A percentile compares a stretch with the other conserved stretches of the same genome.
phyloP scores from a whole-genome alignment of 2,113 vertebrate species.

The Phodopus roborovskii region DNA sequence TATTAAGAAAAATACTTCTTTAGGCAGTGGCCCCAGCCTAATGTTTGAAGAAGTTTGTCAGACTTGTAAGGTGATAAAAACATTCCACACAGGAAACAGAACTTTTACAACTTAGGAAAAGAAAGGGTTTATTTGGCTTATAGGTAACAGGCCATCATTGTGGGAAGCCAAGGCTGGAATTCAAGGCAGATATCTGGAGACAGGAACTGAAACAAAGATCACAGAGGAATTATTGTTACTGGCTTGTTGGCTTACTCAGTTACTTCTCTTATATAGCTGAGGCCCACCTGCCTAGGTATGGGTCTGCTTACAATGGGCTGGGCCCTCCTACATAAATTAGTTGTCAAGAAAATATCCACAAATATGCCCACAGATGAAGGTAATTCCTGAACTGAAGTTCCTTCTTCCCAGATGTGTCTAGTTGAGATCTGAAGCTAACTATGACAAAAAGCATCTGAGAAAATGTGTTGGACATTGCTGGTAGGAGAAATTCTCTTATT shows the following conservation, averaged over 20 bases:
- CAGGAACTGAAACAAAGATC: not conserved
- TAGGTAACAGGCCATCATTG: not conserved
- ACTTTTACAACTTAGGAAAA: not conserved
- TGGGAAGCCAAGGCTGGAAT: not conserved
- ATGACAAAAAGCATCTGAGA: not conserved
- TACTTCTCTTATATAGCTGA: not conserved
- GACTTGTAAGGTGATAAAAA: not conserved
- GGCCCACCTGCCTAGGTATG: not conserved
- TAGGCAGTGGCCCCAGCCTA: not conserved
- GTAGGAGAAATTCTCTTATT: constrained; percentile 30
- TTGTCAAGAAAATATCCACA: not conserved
- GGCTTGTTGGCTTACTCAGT: not conserved
- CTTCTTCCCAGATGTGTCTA: not conserved
- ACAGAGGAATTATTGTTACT: not conserved
- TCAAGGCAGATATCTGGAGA: not conserved
- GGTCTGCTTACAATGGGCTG: not conserved
- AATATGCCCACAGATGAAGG: not conserved
- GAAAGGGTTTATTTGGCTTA: not conserved
- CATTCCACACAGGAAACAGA: not conserved
- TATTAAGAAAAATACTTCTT: not conserved
- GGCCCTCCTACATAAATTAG: not conserved
- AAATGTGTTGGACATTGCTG: not conserved
- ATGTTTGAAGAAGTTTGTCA: constrained; percentile 44
- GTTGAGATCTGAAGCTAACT: not conserved
- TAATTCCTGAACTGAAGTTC: not conserved